phyloP scores from a whole-genome alignment of 2,797 vertebrate genomes.

The Cyclopterus lumpus region DNA sequence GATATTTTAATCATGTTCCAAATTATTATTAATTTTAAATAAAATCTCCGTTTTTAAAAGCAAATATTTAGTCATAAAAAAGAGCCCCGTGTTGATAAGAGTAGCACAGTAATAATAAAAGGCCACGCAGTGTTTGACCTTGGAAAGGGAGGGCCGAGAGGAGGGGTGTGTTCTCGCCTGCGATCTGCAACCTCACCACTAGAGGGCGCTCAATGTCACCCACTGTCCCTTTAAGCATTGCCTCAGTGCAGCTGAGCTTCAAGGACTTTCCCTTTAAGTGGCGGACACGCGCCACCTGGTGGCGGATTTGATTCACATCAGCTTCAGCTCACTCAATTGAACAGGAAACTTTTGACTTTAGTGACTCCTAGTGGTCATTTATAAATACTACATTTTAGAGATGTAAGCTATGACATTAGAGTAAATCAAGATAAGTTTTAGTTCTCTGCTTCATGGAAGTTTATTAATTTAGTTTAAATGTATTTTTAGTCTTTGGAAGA shows the following conservation, averaged over 20 bases:
- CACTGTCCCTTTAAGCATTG: not conserved
- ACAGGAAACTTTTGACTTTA: not conserved
- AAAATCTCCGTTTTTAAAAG: too few relatives aligned
- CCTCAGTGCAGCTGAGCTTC: not conserved
- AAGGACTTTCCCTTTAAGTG: not conserved
- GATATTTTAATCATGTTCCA: too few relatives aligned
- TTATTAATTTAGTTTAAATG: not conserved
- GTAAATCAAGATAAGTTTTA: not conserved
- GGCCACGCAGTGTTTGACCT: too few relatives aligned
- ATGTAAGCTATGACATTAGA: not conserved
- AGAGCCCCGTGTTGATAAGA: too few relatives aligned
- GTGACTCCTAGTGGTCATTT: not conserved
- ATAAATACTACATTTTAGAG: not conserved
- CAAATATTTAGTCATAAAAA: too few relatives aligned
- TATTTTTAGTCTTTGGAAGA: not conserved
- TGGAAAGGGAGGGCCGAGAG: too few relatives aligned
- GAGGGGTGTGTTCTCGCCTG: too few relatives aligned
- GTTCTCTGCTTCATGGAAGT: not conserved
- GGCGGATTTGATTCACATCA: not conserved
- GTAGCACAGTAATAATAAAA: too few relatives aligned
- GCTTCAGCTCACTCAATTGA: not conserved
- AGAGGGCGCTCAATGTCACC: too few relatives aligned
- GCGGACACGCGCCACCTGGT: slow-evolving; percentile 1
- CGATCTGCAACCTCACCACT: too few relatives aligned
- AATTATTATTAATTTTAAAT: too few relatives aligned